Percentiles rank a stretch among this genome's conserved stretches.
phyloP scores from a whole-genome alignment of 2,888 invertebrate genomes.

The Cheilosia grossa region DNA sequence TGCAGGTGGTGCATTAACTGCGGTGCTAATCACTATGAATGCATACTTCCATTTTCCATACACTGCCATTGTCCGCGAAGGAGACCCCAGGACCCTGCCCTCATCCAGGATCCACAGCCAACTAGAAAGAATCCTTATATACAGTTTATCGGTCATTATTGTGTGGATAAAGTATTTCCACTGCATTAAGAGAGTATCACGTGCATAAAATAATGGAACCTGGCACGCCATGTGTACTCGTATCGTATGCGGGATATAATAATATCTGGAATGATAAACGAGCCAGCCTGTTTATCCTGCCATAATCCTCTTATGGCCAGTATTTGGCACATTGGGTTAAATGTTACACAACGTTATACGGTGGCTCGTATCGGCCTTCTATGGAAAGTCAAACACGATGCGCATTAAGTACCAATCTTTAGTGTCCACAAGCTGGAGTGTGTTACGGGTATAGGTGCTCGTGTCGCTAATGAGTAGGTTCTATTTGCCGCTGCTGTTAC shows the following conservation, averaged over 20 bases:
- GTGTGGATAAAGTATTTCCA: conserved; percentile 45
- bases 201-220: conserved; percentile 44
- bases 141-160: conserved; percentile 64
- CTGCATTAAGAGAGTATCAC: conserved; percentile 35
- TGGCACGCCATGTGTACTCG: conserved; percentile 33
- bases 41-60: background rate
- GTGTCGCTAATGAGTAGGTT: no score
- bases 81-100: background rate
- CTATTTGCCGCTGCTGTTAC: no score
- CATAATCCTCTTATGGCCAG: conserved; percentile 66
- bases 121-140: conserved; percentile 52
- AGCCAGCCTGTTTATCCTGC: conserved; percentile 54
- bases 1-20: conserved; percentile 55
- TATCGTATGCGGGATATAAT: conserved; percentile 15
- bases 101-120: conserved; percentile 41
- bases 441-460: background rate
- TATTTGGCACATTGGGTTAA: conserved; percentile 63
- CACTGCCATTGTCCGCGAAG: background rate
- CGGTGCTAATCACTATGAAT: conserved; percentile 6
- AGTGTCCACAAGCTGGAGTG: background rate
- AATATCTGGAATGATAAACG: conserved; percentile 64
- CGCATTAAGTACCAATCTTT: background rate
- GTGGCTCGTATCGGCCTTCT: background rate
- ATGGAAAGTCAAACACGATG: conserved; percentile 5
- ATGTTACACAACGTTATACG: conserved; percentile 42